Evolutionary conservation across 2,113 vertebrate genomes (phyloP).

Genomic region (Jaculus jaculus): DNA sequence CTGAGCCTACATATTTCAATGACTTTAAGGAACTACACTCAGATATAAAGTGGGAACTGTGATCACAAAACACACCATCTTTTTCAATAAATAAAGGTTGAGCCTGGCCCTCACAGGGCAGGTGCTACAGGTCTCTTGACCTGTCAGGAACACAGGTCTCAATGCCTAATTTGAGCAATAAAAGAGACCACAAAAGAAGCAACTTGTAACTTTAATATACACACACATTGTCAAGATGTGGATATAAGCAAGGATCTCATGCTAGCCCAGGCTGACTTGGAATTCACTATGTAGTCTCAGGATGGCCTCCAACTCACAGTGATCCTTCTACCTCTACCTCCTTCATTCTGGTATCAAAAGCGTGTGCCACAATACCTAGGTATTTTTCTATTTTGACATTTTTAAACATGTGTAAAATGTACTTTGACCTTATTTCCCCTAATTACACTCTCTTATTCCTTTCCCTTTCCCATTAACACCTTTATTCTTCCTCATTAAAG

Average conservation of each 20-base stretch:
- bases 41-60: not conserved
- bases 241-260: not conserved
- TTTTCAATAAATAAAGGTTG: not conserved
- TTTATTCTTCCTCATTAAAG: too few species aligned
- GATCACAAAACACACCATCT: not conserved
- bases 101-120: not conserved
- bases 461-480: too few species aligned
- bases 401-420: too few species aligned
- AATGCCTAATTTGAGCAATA: not conserved
- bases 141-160: not conserved
- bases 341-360: too few species aligned
- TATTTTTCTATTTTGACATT: too few species aligned
- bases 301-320: too few species aligned
- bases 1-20: not conserved
- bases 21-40: not conserved
- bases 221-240: not conserved
- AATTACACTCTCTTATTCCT: too few species aligned
- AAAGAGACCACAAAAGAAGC: not conserved
- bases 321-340: too few species aligned
- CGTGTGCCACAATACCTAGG: too few species aligned
- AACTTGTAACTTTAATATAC: not conserved
- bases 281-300: too few species aligned
- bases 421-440: too few species aligned
- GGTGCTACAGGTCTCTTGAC: accelerated
- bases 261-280: too few species aligned